These are phyloP conservation scores for Actinernus sp. DNA, from an alignment of 92 coral and sea anemone genomes.

Conservation along the genomic window DNA sequence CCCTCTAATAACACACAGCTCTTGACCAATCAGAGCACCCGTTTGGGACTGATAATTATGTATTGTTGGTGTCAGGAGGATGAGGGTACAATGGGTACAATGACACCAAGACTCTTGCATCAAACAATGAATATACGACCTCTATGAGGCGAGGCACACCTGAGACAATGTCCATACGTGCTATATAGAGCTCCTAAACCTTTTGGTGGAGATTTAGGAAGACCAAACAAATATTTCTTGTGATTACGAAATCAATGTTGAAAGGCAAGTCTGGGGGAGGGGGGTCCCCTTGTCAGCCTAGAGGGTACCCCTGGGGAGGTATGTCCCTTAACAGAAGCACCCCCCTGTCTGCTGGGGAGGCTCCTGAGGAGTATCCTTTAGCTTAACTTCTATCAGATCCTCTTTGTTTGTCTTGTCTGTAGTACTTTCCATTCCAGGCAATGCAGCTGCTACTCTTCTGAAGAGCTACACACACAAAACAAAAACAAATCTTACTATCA, in stretches of 20 bases:
- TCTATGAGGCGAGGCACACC: no score
- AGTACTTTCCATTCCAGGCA: slow-evolving; percentile 99
- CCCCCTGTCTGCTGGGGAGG: slow-evolving; percentile 94
- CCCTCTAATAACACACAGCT: no score
- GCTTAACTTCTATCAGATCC: slow-evolving; percentile 96
- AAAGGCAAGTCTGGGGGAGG: slow-evolving; percentile 1
- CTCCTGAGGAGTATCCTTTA: slow-evolving; percentile 92
- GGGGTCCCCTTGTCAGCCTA: not conserved
- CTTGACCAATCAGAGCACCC: no score
- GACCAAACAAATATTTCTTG: no score
- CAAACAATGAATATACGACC: no score
- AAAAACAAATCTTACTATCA: slow-evolving; percentile 34
- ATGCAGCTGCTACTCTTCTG: slow-evolving; percentile 98
- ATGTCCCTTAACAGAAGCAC: slow-evolving; percentile 76
- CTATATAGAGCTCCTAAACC: not conserved
- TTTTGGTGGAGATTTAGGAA: not conserved
- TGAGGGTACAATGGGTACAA: no score
- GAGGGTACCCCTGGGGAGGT: not conserved
- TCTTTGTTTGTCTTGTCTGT: slow-evolving; percentile 96
- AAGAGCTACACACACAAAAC: slow-evolving; percentile 73
- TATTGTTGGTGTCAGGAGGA: no score
- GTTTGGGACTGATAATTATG: no score
- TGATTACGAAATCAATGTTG: no score
- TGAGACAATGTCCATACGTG: no score
- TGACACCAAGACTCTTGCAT: no score